A percentile compares a stretch with the other conserved stretches of the same genome.
Conservation (phyloP, 2,888 invertebrate species). For the Philaethria dido region DNA sequence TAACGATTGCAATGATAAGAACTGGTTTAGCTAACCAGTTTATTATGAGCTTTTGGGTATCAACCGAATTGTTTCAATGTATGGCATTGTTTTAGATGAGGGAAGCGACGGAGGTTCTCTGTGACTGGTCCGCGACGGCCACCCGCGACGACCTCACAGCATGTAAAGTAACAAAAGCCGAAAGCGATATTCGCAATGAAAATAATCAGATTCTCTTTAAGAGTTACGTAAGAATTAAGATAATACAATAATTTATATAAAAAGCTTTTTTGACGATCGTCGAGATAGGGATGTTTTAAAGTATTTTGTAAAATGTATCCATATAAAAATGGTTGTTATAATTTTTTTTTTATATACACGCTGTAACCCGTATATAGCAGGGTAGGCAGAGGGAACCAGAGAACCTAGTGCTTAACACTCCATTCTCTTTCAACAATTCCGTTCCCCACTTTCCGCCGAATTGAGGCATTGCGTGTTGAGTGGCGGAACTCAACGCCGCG, state of each 20-base stretch:
- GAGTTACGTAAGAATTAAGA: slow-evolving; percentile 12
- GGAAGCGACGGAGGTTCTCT: slow-evolving; percentile 48
- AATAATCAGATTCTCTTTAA: slow-evolving; percentile 54
- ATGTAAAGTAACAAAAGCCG: slow-evolving; percentile 60
- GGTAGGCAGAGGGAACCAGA: too few species aligned
- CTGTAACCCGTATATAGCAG: too few species aligned
- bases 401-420: too few species aligned
- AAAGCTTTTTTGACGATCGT: neutral
- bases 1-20: slow-evolving; percentile 59
- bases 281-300: neutral
- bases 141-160: slow-evolving; percentile 69
- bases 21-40: slow-evolving; percentile 53
- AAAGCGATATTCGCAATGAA: slow-evolving; percentile 59
- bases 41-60: slow-evolving; percentile 47
- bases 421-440: too few species aligned
- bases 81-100: slow-evolving; percentile 26
- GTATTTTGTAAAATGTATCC: neutral
- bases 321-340: neutral
- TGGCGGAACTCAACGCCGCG: too few species aligned
- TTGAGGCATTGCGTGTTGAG: too few species aligned
- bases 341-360: too few species aligned
- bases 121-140: slow-evolving; percentile 56
- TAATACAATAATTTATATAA: neutral
- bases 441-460: too few species aligned
- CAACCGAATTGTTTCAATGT: slow-evolving; percentile 32